Percentiles rank a stretch among this genome's conserved stretches.
Conservation (phyloP, 2,797 vertebrate genomes). For the Carcharodon carcharias region DNA sequence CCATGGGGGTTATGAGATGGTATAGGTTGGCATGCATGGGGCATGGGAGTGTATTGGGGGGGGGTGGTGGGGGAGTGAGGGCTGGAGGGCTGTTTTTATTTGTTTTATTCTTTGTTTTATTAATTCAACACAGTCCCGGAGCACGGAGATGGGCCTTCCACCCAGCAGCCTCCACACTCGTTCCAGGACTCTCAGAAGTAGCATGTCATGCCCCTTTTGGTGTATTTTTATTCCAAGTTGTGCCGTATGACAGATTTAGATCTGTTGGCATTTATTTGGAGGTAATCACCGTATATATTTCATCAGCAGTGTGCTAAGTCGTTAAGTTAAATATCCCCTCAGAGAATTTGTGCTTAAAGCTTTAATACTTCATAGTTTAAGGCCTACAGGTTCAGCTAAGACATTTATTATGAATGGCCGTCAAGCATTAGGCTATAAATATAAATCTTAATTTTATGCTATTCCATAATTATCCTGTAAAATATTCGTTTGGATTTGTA, state of each 20-base stretch:
- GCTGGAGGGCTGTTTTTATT: too few relatives aligned
- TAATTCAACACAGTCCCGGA: too few relatives aligned
- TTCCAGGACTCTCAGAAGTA: not conserved
- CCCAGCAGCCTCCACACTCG: too few relatives aligned
- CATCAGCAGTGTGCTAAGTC: not conserved
- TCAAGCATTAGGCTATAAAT: not conserved
- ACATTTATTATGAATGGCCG: not conserved
- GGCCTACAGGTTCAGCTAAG: not conserved
- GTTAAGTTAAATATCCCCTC: not conserved
- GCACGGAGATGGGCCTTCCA: too few relatives aligned
- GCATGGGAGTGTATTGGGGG: too few relatives aligned
- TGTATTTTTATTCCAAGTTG: not conserved
- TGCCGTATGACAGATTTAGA: not conserved
- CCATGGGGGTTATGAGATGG: too few relatives aligned
- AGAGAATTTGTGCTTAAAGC: not conserved
- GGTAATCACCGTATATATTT: not conserved
- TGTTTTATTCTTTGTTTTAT: too few relatives aligned
- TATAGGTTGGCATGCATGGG: too few relatives aligned
- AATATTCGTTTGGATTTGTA: slow-evolving; percentile 16
- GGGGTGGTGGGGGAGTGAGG: too few relatives aligned
- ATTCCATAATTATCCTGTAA: not conserved
- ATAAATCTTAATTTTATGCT: not conserved
- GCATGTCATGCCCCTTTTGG: not conserved
- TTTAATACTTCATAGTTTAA: not conserved
- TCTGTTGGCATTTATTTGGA: not conserved